Evolutionary conservation across 2,113 vertebrate species (phyloP).

Genomic region (Passer domesticus): DNA sequence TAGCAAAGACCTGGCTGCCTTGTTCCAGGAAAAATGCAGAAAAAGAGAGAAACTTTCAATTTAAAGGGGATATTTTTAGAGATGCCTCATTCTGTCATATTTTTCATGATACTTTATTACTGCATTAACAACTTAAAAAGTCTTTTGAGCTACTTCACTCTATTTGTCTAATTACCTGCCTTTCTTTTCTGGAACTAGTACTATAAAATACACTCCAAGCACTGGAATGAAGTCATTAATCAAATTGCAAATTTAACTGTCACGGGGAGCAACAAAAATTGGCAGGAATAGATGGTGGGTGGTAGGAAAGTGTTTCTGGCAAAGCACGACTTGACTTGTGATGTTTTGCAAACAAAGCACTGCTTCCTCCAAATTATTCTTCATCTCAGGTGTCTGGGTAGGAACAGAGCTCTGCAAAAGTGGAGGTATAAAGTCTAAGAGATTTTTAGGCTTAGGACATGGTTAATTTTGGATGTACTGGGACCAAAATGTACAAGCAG

Average conservation of each 20-base stretch:
- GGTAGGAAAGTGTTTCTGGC: neutral
- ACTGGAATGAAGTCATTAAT: constrained; percentile 31
- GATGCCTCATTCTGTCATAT: constrained; percentile 6
- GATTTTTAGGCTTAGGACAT: neutral
- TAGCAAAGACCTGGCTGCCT: neutral
- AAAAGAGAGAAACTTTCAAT: neutral
- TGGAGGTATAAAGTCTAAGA: neutral
- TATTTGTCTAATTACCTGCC: constrained; percentile 40
- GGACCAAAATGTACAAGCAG: neutral
- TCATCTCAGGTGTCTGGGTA: neutral
- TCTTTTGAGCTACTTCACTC: neutral
- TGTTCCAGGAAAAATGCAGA: constrained; percentile 3
- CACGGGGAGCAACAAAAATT: neutral
- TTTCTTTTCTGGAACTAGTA: constrained; percentile 1
- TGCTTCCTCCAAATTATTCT: neutral
- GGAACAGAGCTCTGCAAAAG: neutral
- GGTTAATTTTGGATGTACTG: accelerated
- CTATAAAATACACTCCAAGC: neutral
- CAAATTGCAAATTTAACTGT: constrained; percentile 12
- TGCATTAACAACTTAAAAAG: constrained; percentile 20
- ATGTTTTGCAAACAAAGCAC: constrained; percentile 15
- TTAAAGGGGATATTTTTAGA: constrained; percentile 33
- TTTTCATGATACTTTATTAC: constrained; percentile 17
- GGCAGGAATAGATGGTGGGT: neutral
- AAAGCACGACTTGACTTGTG: neutral